phyloP scores from a whole-genome alignment of 2,113 vertebrate species.

The Bufo gargarizans region DNA sequence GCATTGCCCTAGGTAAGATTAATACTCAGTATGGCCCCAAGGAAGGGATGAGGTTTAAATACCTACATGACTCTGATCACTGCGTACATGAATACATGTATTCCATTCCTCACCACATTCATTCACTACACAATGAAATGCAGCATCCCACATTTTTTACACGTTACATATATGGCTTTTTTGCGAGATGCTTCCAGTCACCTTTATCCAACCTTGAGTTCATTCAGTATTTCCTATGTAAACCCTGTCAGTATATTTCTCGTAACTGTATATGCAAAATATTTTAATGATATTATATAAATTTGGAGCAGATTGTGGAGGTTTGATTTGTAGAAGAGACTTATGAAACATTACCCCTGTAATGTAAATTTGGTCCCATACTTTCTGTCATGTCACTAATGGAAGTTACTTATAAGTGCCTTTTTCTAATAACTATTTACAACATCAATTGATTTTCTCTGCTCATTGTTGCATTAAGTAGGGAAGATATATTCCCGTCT shows the following conservation, averaged over 20 bases:
- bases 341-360: conserved; percentile 59
- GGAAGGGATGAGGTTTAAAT: no score
- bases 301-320: conserved; percentile 57
- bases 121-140: neutral
- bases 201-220: conserved; percentile 47
- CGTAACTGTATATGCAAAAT: conserved; percentile 21
- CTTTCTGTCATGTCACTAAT: conserved; percentile 65
- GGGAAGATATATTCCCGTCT: conserved; percentile 56
- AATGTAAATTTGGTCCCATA: conserved; percentile 64
- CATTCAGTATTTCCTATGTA: conserved; percentile 38
- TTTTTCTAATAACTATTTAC: conserved; percentile 70
- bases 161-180: neutral
- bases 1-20: no score
- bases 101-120: neutral
- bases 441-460: conserved; percentile 66
- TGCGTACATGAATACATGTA: no score
- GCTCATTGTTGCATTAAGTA: conserved; percentile 66
- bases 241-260: conserved; percentile 22
- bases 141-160: neutral
- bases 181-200: neutral
- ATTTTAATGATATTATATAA: conserved; percentile 59
- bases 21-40: no score
- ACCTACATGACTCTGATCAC: no score
- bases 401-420: conserved; percentile 69
- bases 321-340: conserved; percentile 56